phyloP scores from a whole-genome alignment of 2,797 vertebrate genomes.

The Acanthurus leucopareius region DNA sequence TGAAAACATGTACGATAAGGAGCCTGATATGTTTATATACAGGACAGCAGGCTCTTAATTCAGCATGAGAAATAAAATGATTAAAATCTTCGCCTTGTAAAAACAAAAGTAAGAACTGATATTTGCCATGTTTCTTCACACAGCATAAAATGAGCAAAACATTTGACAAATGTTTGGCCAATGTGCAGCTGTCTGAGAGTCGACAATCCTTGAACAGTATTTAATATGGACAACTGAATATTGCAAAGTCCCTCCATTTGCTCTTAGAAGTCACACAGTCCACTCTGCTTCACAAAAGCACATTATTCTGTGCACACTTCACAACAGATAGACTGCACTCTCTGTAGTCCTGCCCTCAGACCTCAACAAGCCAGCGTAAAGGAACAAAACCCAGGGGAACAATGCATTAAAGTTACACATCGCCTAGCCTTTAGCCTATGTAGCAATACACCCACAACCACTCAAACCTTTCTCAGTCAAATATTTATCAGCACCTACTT shows the following conservation, averaged over 20 bases:
- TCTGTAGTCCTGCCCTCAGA: slow-evolving; percentile 58
- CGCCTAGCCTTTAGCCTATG: background rate
- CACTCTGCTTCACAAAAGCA: slow-evolving; percentile 90
- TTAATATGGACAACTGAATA: slow-evolving; percentile 74
- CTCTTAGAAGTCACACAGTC: slow-evolving; percentile 86
- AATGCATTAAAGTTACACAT: slow-evolving; percentile 22
- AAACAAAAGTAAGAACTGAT: slow-evolving; percentile 10
- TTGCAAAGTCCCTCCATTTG: slow-evolving; percentile 84
- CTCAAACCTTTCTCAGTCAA: slow-evolving; percentile 2
- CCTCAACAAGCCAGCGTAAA: slow-evolving; percentile 43
- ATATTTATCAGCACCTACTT: slow-evolving; percentile 26
- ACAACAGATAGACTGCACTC: slow-evolving; percentile 87
- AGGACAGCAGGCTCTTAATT: slow-evolving; percentile 85
- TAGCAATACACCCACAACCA: slow-evolving; percentile 7
- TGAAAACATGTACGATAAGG: slow-evolving; percentile 83
- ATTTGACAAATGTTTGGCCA: slow-evolving; percentile 63
- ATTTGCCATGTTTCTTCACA: background rate
- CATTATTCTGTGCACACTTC: slow-evolving; percentile 92
- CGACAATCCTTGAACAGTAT: slow-evolving; percentile 63
- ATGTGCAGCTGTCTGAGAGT: slow-evolving; percentile 78
- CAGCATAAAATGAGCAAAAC: slow-evolving; percentile 73
- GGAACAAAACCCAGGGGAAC: slow-evolving; percentile 32
- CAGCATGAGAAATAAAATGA: background rate
- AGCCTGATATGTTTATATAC: slow-evolving; percentile 90
- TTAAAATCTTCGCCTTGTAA: background rate